Evolutionary conservation across 2,113 vertebrate species (phyloP), one percentile per base, ranked within the genome.

Genomic region (Pseudonaja textilis): DNA sequence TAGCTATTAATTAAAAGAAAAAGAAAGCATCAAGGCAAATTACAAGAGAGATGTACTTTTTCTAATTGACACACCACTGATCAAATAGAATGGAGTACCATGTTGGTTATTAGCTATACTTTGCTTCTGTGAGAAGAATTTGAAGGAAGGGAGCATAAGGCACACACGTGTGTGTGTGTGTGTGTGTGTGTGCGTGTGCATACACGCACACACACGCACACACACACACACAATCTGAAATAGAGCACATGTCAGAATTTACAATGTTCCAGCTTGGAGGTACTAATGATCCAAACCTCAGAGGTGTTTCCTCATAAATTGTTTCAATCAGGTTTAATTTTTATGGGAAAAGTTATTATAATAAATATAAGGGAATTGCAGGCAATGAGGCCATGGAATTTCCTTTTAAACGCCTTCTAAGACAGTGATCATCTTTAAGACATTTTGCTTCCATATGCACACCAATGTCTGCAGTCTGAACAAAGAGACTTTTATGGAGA

Each of bases 401-500:
- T 52, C 34, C 88, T 88, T 85, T 91, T 69, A 34, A n/a, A 56
- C 3, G 2, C n/a, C 39, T 20, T 3, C 2, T n/a, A 54, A n/a
- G 85, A 85, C 69, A 93, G 29, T 1, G 16, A 6, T 5, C 3
- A 81, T 61, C 7, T 0, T 87, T 0, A 0, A 57, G 90, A n/a
- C 61, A 57, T 1, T 0, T 55, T 39, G 0, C 1, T 45, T 91
- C 39, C 85, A 89, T 59, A 0, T 0, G 2, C 0, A 0, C 54
- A 47, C 25, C 47, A 3, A 25, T 90, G 88, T 52, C 6, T 81
- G 88, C 23, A 1, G 0, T 74, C 8, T 87, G 57, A 85, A 3
- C 0, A 9, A 86, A 89, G 61, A 39, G 74, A 87, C 50, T 56
- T 11, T 85, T 89, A 85, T 74, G 0, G 0, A 85, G 87, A 1